Evolutionary conservation across 2,113 vertebrate species (phyloP).

Genomic region (Grammomys surdaster): DNA sequence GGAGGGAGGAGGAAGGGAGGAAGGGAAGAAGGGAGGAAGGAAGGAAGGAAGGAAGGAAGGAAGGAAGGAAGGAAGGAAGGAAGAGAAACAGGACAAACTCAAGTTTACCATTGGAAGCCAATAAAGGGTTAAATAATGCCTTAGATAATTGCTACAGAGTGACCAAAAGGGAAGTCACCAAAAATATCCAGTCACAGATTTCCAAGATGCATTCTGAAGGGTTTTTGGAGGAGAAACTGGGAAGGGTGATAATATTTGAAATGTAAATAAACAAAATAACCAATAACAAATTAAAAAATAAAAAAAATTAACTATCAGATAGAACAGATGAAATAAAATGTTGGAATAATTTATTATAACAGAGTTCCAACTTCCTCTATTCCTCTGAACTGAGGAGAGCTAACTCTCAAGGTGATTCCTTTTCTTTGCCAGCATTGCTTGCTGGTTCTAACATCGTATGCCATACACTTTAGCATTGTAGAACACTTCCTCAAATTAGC

Average conservation of each 20-base stretch:
- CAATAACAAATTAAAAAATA: too few species aligned
- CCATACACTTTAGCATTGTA: neutral
- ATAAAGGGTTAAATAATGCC: neutral
- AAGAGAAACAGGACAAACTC: neutral
- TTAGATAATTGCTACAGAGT: neutral
- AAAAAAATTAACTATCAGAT: constrained; percentile 1
- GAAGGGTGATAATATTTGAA: too few species aligned
- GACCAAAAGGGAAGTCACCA: neutral
- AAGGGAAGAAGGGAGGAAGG: too few species aligned
- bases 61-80: too few species aligned
- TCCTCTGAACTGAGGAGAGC: neutral
- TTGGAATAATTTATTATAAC: neutral
- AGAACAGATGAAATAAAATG: neutral
- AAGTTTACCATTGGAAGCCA: neutral
- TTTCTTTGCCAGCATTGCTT: neutral
- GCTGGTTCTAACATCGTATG: neutral
- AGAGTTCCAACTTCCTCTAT: neutral
- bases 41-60: fast-evolving
- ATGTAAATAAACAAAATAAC: too few species aligned
- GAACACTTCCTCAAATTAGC: neutral
- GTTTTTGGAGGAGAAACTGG: too few species aligned
- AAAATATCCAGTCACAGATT: neutral
- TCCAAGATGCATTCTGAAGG: neutral
- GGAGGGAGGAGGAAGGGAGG: too few species aligned
- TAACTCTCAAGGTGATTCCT: neutral